Conservation (phyloP, 2,797 vertebrate species). For the Sebastes reedi region DNA sequence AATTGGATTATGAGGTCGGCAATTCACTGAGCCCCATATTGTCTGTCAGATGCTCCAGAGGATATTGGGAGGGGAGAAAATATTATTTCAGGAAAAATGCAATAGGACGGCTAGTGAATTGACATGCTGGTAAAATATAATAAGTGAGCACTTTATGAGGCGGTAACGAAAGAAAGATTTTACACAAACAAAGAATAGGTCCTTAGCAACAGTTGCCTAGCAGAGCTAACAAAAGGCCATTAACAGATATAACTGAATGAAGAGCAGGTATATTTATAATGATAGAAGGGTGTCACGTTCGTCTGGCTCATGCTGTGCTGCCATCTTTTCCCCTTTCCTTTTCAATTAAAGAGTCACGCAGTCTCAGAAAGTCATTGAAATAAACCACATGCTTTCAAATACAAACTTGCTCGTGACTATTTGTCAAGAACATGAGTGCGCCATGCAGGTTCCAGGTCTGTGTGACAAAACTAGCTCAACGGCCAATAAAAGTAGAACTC, state of each 20-base stretch:
- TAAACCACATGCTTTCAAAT: background rate
- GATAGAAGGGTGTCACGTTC: background rate
- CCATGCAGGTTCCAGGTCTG: background rate
- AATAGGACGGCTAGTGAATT: constrained; percentile 6
- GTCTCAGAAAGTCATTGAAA: background rate
- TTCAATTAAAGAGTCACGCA: constrained; percentile 1
- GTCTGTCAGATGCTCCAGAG: constrained; percentile 60
- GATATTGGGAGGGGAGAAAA: constrained; percentile 39
- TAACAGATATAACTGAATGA: background rate
- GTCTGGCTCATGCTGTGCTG: background rate
- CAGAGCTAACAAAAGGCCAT: background rate
- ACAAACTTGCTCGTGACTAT: background rate
- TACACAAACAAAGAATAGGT: background rate
- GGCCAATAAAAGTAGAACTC: no score
- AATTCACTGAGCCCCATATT: constrained; percentile 70
- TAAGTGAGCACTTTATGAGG: constrained; percentile 23
- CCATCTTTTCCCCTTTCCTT: background rate
- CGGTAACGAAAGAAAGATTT: background rate
- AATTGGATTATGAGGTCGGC: constrained; percentile 73
- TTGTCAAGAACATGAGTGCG: background rate
- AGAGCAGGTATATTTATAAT: background rate
- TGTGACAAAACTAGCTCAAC: no score
- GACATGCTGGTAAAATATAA: constrained; percentile 35
- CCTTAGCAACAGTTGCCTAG: constrained; percentile 17
- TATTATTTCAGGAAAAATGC: constrained; percentile 32